Base-by-base conservation (phyloP, 2,797 vertebrate species). In the Galago senegalensis region DNA sequence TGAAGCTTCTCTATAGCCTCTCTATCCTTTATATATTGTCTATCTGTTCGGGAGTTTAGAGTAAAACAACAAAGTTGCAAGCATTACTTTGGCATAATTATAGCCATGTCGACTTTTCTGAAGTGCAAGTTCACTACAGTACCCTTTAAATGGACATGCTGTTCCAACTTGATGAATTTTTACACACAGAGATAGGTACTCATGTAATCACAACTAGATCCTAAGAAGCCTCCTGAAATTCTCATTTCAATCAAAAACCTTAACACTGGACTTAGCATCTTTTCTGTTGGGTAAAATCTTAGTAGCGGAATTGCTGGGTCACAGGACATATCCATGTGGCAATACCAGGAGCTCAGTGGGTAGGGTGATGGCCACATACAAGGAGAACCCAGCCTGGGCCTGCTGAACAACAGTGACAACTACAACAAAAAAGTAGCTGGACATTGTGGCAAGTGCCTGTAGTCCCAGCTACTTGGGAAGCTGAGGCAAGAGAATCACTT, bases 1-100 rank as follows among this genome's bases (percentile, higher is more conserved):
- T 99, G 99, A 72, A 99, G 99, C 63, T 97, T 99, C 98, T 99
- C 99, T 40, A 99, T 99, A 0, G 99, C 99, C 79, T 98, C 98
- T 98, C 99, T 99, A 65, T 99, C 99, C 98, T 99, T 99, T 97
- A 99, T 99, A 9, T 99, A 99, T 0, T 99, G 99, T 58, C 99
- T 99, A 88, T 99, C 99, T 99, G 97, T 80, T 96, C 92, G 31
- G 3, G 56, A 27, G 94, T 98, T 97, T 83, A 37, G 96, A 97
- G 93, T 60, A 89, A 73, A 95, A 89, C 0, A 23, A 91, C 53
- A 93, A 91, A 96, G 95, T 0, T 91, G 91, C 40, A 65, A 93
- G 31, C 46, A 73, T 7, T 3, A 5, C 7, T 93, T 56, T 80
- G 18, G 37, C 34, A 14, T 73, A 87, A 92, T 56, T 40, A 34